Evolutionary conservation across 2,113 vertebrate genomes (phyloP).

Genomic region (Lutjanus erythropterus): DNA sequence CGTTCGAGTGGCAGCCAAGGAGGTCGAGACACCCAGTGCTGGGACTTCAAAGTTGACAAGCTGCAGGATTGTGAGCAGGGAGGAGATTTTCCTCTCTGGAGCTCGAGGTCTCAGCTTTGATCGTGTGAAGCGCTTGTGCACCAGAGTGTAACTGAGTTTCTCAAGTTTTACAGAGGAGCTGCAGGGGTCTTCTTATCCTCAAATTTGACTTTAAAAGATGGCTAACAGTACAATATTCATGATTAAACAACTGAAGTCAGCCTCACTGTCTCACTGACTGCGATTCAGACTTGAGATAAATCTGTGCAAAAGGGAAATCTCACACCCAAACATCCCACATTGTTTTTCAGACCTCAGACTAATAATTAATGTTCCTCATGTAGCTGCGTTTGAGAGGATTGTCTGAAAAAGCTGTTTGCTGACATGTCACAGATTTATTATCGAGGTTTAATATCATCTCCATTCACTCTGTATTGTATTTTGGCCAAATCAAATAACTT

Average conservation of each 20-base stretch:
- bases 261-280: conserved; percentile 27
- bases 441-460: conserved; percentile 9
- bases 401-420: conserved; percentile 47
- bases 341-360: conserved; percentile 24
- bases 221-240: conserved; percentile 13
- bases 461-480: conserved; percentile 7
- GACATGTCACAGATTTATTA: conserved; percentile 32
- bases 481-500: neutral
- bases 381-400: conserved; percentile 33
- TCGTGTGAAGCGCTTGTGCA: conserved; percentile 26
- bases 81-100: conserved; percentile 38
- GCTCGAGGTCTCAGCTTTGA: conserved; percentile 43
- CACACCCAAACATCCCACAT: conserved; percentile 3
- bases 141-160: conserved; percentile 45
- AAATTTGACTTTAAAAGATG: conserved; percentile 46
- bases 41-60: conserved; percentile 56
- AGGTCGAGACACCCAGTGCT: conserved; percentile 6
- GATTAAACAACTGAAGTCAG: conserved; percentile 9
- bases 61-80: conserved; percentile 36
- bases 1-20: conserved; percentile 19
- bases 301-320: conserved; percentile 25
- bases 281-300: conserved; percentile 41
- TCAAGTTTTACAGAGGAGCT: conserved; percentile 35
- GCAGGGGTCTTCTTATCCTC: conserved; percentile 1
- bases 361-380: conserved; percentile 23